A percentile compares a stretch with the other conserved stretches of the same genome.
phyloP scores from a whole-genome alignment of 2,888 invertebrate genomes.

The Protodeltote pygarga region DNA sequence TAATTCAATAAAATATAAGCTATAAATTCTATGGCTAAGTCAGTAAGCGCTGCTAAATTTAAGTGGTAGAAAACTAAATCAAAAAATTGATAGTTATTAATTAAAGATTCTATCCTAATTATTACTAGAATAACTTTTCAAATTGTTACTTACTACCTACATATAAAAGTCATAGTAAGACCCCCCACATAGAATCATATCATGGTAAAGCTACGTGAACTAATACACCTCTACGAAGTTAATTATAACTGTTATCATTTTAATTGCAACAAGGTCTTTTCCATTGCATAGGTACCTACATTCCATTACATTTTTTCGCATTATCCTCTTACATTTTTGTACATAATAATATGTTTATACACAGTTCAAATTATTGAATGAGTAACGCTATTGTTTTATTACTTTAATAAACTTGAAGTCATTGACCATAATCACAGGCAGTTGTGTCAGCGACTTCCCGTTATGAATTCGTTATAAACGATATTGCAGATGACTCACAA shows the following conservation, averaged over 20 bases:
- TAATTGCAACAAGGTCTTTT: conserved; percentile 24
- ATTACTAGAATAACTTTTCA: too few species aligned
- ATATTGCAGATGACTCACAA: conserved; percentile 74
- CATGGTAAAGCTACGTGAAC: neutral
- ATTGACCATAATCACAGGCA: conserved; percentile 73
- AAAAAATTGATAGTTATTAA: too few species aligned
- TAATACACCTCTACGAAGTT: neutral
- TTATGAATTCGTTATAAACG: conserved; percentile 72
- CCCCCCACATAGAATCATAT: conserved; percentile 38
- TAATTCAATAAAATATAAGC: too few species aligned
- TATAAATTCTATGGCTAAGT: too few species aligned
- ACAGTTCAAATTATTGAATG: conserved; percentile 16
- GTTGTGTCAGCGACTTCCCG: conserved; percentile 74
- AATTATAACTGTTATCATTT: conserved; percentile 21
- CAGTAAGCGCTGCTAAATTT: too few species aligned
- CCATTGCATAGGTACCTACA: too few species aligned
- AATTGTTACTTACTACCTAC: too few species aligned
- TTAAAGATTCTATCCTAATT: too few species aligned
- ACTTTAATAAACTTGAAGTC: conserved; percentile 66
- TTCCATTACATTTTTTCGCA: conserved; percentile 11
- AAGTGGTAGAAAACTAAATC: too few species aligned
- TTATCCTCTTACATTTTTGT: conserved; percentile 6
- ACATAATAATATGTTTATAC: neutral
- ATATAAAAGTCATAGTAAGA: too few species aligned
- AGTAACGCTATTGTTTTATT: conserved; percentile 63